Evolutionary conservation across 2,797 vertebrate species (phyloP), one percentile per base, ranked within the genome.

Genomic region (Acestrorhynchus altus): DNA sequence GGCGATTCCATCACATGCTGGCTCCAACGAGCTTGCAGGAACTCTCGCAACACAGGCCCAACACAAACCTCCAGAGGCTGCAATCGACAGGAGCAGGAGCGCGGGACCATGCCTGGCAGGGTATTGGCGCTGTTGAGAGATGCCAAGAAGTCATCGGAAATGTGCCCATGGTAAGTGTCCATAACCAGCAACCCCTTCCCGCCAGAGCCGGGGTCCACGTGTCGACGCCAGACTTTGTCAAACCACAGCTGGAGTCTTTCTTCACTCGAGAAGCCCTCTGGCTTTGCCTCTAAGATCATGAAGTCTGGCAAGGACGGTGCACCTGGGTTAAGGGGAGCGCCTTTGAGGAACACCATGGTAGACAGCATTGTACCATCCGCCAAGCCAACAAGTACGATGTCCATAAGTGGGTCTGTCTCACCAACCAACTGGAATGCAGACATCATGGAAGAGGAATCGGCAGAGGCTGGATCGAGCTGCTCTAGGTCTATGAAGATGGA

Each of bases 21-120:
- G 13, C 84, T 91, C 96, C 97, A 99, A n/a, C 95, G 94, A 6
- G 91, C 93, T 86, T 95, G 94, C 15, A 99, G 87, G 86, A 98
- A 97, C 74, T 92, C 94, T 20, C 92, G 89, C 11, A 99, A 87
- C 11, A 95, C 94, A 0, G 94, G 90, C 8, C 92, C 94, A 77
- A 96, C 89, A 26, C 96, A 98, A 4, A 95, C 90, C 0, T 96
- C 93, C 3, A 99, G 83, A 0, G 97, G 97, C 74, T 98, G 97
- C 70, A 95, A 87, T 31, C 92, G 90, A 26, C 91, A 92, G 88
- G 94, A 93, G 86, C 96, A 96, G 0, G 94, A 94, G 0, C 91
- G 78, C 0, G 97, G 97, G 18, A 98, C 92, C 0, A 96, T 86
- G 0, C 92, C 83, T 0, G 93, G 87, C 8, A 93, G 83, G 0